phyloP scores from a whole-genome alignment of 1,140 invertebrate genomes.

The Trinorchestia longiramus region DNA sequence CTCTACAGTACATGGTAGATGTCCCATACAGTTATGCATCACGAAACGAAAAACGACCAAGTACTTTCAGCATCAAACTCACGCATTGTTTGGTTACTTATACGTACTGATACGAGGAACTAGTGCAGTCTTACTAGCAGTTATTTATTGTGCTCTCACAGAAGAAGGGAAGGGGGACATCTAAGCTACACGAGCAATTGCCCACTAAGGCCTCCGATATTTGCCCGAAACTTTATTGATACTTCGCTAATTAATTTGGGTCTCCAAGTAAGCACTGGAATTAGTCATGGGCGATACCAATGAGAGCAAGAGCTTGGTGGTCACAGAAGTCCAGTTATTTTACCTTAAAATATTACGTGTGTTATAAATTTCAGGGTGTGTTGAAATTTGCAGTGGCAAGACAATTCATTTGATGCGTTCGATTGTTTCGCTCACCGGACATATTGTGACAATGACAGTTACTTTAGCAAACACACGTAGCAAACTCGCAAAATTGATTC shows the following conservation, averaged over 20 bases:
- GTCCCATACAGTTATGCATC: no score
- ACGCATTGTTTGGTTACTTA: background rate
- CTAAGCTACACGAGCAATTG: background rate
- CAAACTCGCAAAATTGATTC: no score
- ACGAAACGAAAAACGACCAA: no score
- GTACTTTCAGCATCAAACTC: background rate
- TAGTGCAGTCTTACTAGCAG: background rate
- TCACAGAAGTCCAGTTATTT: background rate
- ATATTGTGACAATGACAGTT: background rate
- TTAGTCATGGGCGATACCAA: background rate
- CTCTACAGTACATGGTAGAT: no score
- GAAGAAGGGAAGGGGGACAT: background rate
- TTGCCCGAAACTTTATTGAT: constrained; percentile 10
- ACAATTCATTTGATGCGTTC: background rate
- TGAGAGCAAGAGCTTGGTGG: background rate
- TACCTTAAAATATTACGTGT: background rate
- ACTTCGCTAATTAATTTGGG: constrained; percentile 14
- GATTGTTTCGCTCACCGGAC: background rate
- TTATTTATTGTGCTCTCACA: background rate
- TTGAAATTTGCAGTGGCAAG: background rate
- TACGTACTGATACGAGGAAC: background rate
- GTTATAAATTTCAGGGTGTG: background rate
- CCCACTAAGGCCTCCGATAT: background rate
- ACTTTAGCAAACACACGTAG: background rate
- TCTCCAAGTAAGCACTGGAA: background rate